Conservation (phyloP, 92 coral and sea anemone genomes). For the Nematostella vectensis region DNA sequence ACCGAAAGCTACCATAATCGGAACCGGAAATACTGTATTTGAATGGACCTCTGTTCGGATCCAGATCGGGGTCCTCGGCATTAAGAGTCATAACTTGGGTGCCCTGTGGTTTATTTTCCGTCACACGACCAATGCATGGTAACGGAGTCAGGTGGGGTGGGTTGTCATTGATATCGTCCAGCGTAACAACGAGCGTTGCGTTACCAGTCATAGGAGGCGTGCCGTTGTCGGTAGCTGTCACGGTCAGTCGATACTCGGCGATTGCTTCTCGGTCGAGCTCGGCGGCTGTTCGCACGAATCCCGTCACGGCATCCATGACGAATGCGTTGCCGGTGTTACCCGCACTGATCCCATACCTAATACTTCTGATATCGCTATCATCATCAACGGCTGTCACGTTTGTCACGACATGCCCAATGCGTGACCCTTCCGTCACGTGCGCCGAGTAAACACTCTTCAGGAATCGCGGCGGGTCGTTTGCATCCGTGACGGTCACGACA, state of each 20-base stretch:
- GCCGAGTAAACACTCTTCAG: slow-evolving; percentile 48
- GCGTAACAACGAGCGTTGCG: slow-evolving; percentile 54
- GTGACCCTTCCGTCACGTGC: slow-evolving; percentile 44
- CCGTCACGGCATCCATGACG: slow-evolving; percentile 44
- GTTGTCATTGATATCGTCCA: slow-evolving; percentile 84
- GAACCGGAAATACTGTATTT: slow-evolving; percentile 48
- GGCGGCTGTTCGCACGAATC: slow-evolving; percentile 43
- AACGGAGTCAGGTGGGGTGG: slow-evolving; percentile 55
- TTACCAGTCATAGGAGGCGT: slow-evolving; percentile 74
- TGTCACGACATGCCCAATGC: slow-evolving; percentile 43
- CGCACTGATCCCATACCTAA: slow-evolving; percentile 50
- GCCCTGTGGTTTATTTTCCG: slow-evolving; percentile 61
- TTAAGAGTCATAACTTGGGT: slow-evolving; percentile 53
- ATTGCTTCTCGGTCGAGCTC: slow-evolving; percentile 71
- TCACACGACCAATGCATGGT: slow-evolving; percentile 51
- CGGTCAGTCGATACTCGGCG: slow-evolving; percentile 52
- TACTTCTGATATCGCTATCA: slow-evolving; percentile 35
- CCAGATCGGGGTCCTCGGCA: slow-evolving; percentile 64
- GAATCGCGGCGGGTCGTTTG: slow-evolving; percentile 88
- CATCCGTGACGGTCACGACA: slow-evolving; percentile 71
- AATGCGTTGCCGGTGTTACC: slow-evolving; percentile 64
- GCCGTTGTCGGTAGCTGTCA: slow-evolving; percentile 78
- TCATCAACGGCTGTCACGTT: slow-evolving; percentile 96
- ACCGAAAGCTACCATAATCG: slow-evolving; percentile 59
- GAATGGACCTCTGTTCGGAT: slow-evolving; percentile 85